Evolutionary conservation across 2,888 invertebrate species (phyloP), one percentile per base, ranked within the genome.

Genomic region (Oscheius sp.): DNA sequence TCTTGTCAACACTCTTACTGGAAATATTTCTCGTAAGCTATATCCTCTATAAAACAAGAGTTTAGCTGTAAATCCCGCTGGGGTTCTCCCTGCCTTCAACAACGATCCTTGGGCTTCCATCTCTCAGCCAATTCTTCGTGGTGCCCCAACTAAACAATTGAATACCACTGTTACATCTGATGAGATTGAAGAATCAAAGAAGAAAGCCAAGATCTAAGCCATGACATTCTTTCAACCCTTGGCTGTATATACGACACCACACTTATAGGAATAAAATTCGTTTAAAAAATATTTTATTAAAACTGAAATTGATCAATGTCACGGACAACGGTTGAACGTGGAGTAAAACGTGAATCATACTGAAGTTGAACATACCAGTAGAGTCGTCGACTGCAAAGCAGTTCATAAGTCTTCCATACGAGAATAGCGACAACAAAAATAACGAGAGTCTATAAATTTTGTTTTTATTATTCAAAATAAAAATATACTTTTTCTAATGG

Each of bases 361-460:
- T 67, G 48, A 71, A 76, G 79, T 17, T 78, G 73, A 17, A 77
- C 71, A 57, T 75, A 81, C 80, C 80, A 81, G 66, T 80, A 81
- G 8, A 81, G 75, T n/a, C 79, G 70, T 3, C 79, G 64, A 5
- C 78, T 78, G 69, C 74, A 73, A 8, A 76, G 34, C 34, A 81
- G 71, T 45, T 81, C 75, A 66, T 79, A 81, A 23, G 73, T 58
- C 48, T 81, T 81, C 65, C 81, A 75, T 12, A 74, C n/a, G 15
- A 75, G 66, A 70, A 81, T 75, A 3, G 67, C 69, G 31, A 72
- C 58, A 58, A 81, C 77, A 58, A 81, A 79, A 66, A 73, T 61
- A 42, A 81, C 64, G 33, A 81, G 72, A 17, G 68, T 57, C 74
- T 80, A 48, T 15, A 76, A 71, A 20, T 33, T 33, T 31, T 10